phyloP scores from a whole-genome alignment of 2,888 invertebrate genomes.

The Taphrorychus bicolor region DNA sequence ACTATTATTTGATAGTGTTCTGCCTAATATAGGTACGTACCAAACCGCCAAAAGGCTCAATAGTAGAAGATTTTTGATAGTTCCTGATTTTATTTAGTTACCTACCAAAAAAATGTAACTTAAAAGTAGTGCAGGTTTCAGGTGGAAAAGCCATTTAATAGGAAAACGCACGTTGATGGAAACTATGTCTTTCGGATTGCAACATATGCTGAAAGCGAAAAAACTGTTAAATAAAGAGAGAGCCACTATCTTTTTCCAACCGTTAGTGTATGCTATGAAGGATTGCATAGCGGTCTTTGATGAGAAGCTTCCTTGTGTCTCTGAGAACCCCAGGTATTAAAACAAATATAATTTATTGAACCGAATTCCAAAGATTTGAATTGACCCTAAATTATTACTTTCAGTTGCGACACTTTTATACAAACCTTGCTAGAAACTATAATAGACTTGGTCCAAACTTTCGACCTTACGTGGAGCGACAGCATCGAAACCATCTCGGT shows the following conservation, averaged over 20 bases:
- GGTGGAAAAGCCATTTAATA: constrained; percentile 56
- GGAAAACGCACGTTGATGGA: constrained; percentile 59
- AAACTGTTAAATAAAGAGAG: constrained; percentile 67
- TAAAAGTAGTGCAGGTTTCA: constrained; percentile 42
- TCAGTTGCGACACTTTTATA: constrained; percentile 53
- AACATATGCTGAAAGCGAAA: constrained; percentile 66
- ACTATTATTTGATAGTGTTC: too few relatives aligned
- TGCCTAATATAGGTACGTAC: too few relatives aligned
- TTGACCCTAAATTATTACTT: constrained; percentile 35
- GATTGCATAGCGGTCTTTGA: constrained; percentile 54
- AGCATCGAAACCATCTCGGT: constrained; percentile 78
- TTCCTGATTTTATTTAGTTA: not conserved
- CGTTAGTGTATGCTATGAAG: constrained; percentile 67
- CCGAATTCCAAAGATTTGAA: not conserved
- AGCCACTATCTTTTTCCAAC: constrained; percentile 70
- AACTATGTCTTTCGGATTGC: constrained; percentile 63
- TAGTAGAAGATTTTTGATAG: too few relatives aligned
- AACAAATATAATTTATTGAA: not conserved
- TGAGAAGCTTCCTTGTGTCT: not conserved
- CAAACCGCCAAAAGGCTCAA: too few relatives aligned
- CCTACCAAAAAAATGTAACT: not conserved
- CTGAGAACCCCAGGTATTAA: not conserved
- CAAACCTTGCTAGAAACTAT: constrained; percentile 71
- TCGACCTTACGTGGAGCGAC: constrained; percentile 79
- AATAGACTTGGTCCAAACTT: constrained; percentile 70